phyloP scores from a whole-genome alignment of 2,797 vertebrate genomes.

The Knipowitschia caucasica region DNA sequence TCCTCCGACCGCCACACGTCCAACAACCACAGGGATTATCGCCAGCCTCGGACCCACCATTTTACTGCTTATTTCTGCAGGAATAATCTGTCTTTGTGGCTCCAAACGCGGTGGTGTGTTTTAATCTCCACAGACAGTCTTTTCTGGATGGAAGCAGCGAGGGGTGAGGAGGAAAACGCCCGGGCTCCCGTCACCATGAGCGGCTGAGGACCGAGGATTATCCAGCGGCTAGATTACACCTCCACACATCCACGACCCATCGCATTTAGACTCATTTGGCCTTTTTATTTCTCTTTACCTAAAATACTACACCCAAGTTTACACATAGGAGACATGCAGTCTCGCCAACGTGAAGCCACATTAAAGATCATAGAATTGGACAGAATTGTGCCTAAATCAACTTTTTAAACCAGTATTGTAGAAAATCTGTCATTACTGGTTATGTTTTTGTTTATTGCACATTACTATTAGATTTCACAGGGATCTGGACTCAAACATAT shows the following conservation, averaged over 20 bases:
- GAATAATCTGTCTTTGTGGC: conserved; percentile 4
- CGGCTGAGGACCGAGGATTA: conserved; percentile 56
- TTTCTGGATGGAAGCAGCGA: conserved; percentile 50
- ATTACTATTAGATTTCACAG: no score
- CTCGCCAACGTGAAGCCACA: no score
- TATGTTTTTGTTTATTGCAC: no score
- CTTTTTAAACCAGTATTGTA: no score
- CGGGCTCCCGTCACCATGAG: conserved; percentile 19
- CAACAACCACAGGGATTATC: conserved; percentile 31
- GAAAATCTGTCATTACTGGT: no score
- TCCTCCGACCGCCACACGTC: conserved; percentile 42
- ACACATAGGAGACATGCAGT: no score
- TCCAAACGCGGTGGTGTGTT: conserved; percentile 5
- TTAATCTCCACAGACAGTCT: no score
- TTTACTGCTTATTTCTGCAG: conserved; percentile 5
- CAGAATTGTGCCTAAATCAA: no score
- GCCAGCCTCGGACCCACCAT: background rate
- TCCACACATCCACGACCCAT: conserved; percentile 45
- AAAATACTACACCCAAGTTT: background rate
- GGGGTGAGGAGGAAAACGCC: conserved; percentile 9
- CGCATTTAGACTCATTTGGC: conserved; percentile 29
- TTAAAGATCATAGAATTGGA: no score
- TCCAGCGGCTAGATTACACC: conserved; percentile 55
- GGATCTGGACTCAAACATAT: no score
- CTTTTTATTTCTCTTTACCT: conserved; percentile 2